Percentiles rank a stretch among this genome's conserved stretches.
Conservation (phyloP, 2,888 invertebrate species). For the Plebejus anna region DNA sequence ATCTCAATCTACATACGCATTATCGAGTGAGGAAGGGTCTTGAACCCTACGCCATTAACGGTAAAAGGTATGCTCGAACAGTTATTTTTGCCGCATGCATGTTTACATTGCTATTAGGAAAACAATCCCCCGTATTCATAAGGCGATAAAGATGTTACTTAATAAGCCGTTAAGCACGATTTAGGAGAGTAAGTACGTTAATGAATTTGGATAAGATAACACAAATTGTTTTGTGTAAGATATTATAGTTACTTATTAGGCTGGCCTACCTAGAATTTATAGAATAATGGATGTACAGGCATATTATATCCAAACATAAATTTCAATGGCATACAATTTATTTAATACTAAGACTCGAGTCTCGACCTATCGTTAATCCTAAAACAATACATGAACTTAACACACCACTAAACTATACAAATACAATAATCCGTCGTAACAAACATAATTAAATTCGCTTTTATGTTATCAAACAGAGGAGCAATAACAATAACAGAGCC, state of each 20-base stretch:
- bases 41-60: constrained; percentile 19
- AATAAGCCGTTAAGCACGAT: neutral
- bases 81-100: constrained; percentile 1
- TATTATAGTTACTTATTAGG: no score
- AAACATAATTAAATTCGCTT: constrained; percentile 21
- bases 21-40: constrained; percentile 2
- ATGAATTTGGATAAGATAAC: neutral
- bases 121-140: neutral
- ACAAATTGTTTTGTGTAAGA: neutral
- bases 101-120: constrained; percentile 14
- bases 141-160: neutral
- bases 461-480: constrained; percentile 12
- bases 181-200: neutral
- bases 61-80: constrained; percentile 4
- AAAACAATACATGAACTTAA: neutral
- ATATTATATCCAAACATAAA: neutral
- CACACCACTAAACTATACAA: neutral
- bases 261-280: neutral
- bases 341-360: neutral
- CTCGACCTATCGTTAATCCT: neutral
- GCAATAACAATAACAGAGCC: neutral
- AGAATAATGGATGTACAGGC: neutral
- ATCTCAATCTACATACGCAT: constrained; percentile 5
- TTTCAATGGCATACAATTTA: neutral
- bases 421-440: constrained; percentile 7